Conservation (phyloP, 2,113 vertebrate species). For the Neolamprologus fasciatus region DNA sequence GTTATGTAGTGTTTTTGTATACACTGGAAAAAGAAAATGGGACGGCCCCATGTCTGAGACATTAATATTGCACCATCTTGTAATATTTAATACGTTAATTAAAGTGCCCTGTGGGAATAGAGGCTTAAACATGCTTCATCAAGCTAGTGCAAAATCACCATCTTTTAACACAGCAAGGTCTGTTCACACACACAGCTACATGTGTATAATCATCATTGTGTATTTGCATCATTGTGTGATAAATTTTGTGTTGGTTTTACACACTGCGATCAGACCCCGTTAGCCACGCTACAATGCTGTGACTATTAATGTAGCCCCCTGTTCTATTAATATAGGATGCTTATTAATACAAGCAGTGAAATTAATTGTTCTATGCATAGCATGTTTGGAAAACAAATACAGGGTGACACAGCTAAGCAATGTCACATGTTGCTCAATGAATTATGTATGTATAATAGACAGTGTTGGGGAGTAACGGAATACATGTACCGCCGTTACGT, state of each 20-base stretch:
- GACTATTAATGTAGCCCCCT: constrained; percentile 24
- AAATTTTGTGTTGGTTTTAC: neutral
- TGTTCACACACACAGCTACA: neutral
- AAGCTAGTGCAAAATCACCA: constrained; percentile 5
- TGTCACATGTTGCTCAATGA: neutral
- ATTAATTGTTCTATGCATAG: constrained; percentile 14
- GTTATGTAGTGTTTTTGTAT: neutral
- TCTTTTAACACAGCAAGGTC: neutral
- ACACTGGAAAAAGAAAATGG: neutral
- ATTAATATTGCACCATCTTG: constrained; percentile 27
- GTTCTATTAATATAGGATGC: constrained; percentile 8
- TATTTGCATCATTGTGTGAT: neutral
- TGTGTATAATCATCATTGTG: neutral
- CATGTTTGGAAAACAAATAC: constrained; percentile 5
- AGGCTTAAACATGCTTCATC: neutral
- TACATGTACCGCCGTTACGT: too few relatives aligned
- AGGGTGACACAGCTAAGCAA: neutral
- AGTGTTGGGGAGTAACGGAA: too few relatives aligned
- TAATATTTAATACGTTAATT: constrained; percentile 54
- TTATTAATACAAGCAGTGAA: constrained; percentile 26
- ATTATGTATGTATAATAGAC: neutral
- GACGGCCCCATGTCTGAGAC: neutral
- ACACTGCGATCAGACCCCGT: neutral
- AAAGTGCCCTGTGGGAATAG: constrained; percentile 7
- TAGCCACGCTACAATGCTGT: constrained; percentile 2